These are phyloP conservation scores for Musca vetustissima DNA, from an alignment of 1,140 invertebrate species.

Conservation along the genomic window DNA sequence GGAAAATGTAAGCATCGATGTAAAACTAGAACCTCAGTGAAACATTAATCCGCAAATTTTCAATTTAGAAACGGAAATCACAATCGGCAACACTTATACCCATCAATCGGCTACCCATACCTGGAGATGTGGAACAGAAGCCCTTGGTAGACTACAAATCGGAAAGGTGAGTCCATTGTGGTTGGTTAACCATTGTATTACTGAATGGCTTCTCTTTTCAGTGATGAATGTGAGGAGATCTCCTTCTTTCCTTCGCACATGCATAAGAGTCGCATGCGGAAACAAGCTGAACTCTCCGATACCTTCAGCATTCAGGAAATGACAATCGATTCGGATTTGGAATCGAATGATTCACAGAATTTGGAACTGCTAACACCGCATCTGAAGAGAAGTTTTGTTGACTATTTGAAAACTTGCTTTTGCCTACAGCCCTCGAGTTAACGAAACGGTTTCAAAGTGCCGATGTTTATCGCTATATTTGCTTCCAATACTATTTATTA, in stretches of 20 bases:
- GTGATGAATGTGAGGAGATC: conserved; percentile 52
- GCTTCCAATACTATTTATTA: neutral
- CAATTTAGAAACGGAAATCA: conserved; percentile 43
- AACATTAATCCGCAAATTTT: too few relatives aligned
- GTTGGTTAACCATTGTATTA: too few relatives aligned
- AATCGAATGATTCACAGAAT: conserved; percentile 54
- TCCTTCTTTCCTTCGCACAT: conserved; percentile 50
- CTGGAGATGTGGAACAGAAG: conserved; percentile 45
- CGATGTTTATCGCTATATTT: neutral
- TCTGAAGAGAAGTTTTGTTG: conserved; percentile 45
- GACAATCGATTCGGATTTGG: conserved; percentile 52
- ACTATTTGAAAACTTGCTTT: conserved; percentile 48
- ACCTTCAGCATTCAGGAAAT: conserved; percentile 56
- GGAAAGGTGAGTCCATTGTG: conserved; percentile 36
- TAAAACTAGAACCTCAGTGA: neutral
- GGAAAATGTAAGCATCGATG: conserved; percentile 34
- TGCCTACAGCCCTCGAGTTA: conserved; percentile 30
- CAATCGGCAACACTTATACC: conserved; percentile 52
- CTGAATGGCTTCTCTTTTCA: conserved; percentile 28
- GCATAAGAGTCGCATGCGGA: conserved; percentile 43
- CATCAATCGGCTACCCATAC: conserved; percentile 50
- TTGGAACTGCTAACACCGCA: conserved; percentile 48
- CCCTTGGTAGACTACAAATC: conserved; percentile 54
- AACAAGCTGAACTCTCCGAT: conserved; percentile 45
- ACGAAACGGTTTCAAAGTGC: neutral